Evolutionary conservation across 2,888 invertebrate genomes (phyloP), one percentile per base, ranked within the genome.

Genomic region (Latrodectus elegans): DNA sequence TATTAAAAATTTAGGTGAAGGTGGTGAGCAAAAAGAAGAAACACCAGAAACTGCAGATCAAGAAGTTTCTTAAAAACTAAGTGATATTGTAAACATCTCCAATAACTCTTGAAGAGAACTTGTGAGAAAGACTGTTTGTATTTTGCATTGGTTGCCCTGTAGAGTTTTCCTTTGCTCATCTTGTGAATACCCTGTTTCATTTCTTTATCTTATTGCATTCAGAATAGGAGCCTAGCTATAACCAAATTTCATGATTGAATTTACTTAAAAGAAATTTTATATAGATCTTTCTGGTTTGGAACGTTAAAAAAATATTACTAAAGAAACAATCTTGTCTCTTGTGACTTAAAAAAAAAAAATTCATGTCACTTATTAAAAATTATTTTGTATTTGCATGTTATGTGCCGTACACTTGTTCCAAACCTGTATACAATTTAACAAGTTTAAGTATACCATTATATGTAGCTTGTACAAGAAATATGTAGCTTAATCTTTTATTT

Each of bases 21-120:
- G 81, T 15, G 80, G 95, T 90, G 97, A 97, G 93, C 96, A 95
- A 92, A 97, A 97, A 94, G 96, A 97, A 94, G 96, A 96, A 93
- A 95, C 95, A 93, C 96, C 96, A 93, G 97, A 97, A 93, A 96
- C 95, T 92, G 97, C 97, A 93, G 97, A 97, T 93, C 97, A 97
- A 94, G 97, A 97, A 94, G 97, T 97, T 94, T 97, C 97, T 95
- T 97, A 97, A 97, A 76, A 83, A 51, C 38, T 73, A 71, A 68
- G 81, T 87, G 77, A 84, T 65, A 74, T 81, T 77, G 67, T 82
- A 75, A 85, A 82, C 15, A 80, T 87, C 87, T 87, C 87, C 87
- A 87, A 87, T 82, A 87, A 78, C 73, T 87, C 77, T 77, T 70
- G 53, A 87, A 70, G 81, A 87, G 77, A 87, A 87, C 65, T 73